These are phyloP conservation scores for Myotis planiceps DNA, from an alignment of 2,797 vertebrate genomes.

Conservation along the genomic window DNA sequence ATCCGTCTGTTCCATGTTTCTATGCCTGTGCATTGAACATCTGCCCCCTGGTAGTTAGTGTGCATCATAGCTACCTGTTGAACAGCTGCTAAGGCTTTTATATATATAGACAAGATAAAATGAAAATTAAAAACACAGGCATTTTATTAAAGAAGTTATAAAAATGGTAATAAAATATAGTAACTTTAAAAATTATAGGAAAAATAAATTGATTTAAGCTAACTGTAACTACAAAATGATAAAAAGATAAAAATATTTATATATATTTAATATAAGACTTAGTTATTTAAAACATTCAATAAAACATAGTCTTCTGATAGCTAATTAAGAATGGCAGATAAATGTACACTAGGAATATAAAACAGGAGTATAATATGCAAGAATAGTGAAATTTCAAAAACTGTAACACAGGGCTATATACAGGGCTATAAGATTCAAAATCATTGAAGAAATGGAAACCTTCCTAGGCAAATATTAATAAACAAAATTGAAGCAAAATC, in stretches of 20 bases:
- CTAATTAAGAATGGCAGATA: neutral
- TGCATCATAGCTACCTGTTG: no score
- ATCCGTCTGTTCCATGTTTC: no score
- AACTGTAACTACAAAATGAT: neutral
- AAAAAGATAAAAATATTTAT: neutral
- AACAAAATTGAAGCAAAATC: neutral
- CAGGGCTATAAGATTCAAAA: neutral
- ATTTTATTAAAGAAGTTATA: neutral
- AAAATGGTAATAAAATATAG: neutral
- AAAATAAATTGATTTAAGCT: neutral
- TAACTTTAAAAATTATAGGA: neutral
- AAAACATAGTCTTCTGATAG: neutral
- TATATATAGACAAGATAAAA: neutral
- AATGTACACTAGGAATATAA: neutral
- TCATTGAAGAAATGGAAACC: neutral
- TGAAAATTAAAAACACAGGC: neutral
- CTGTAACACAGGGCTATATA: neutral
- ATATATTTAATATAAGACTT: neutral
- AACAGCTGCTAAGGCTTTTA: no score
- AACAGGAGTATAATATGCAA: neutral
- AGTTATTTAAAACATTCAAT: neutral
- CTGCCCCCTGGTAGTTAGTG: no score
- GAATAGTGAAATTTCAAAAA: neutral
- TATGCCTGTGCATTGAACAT: no score
- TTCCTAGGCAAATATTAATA: constrained; percentile 22